Base-by-base conservation (phyloP, 2,113 vertebrate genomes). In the Prolemur simus region DNA sequence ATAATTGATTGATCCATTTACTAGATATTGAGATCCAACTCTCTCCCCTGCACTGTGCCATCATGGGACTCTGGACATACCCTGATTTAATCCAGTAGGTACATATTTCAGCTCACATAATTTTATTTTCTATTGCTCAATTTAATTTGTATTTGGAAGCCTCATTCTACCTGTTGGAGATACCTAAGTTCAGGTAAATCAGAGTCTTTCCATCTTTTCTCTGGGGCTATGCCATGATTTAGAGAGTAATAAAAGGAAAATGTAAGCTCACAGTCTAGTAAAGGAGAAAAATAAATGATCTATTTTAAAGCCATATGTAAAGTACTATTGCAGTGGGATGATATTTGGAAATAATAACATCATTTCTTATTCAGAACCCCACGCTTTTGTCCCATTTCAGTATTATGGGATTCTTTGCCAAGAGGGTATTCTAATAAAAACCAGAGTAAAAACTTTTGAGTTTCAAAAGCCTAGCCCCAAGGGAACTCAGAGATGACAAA, bases 391-490 rank as follows among this genome's bases (percentile, higher is more conserved):
- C 15, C 47, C 42, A 49, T 76, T 54, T 89, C n/a, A 63, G 52
- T 32, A 49, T 47, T 18, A 54, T n/a, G 37, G 8, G n/a, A 37
- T 80, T 84, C 37, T 37, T 81, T 83, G 45, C 68, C 63, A 52
- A 76, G 81, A 91, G 32, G 8, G 8, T 69, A 10, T 37, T 39
- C 69, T 0, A 88, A 29, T 39, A 68, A 91, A 85, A 89, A 27
- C 5, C 25, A 76, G 8, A 69, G 32, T 25, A 64, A 87, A 86
- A 10, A 14, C 45, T 71, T 91, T 3, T 64, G 58, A 81, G n/a
- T 93, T 91, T 86, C 83, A 74, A 87, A 98, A 84, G 15, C 45
- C n/a, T 32, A 83, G 20, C 37, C 21, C 64, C 27, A 5, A 73
- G 21, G 34, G 29, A 85, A 91, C 21, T 42, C 63, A 86, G 29